Evolutionary conservation across 1,140 invertebrate species (phyloP), one percentile per base, ranked within the genome.

Genomic region (Spodoptera frugiperda): DNA sequence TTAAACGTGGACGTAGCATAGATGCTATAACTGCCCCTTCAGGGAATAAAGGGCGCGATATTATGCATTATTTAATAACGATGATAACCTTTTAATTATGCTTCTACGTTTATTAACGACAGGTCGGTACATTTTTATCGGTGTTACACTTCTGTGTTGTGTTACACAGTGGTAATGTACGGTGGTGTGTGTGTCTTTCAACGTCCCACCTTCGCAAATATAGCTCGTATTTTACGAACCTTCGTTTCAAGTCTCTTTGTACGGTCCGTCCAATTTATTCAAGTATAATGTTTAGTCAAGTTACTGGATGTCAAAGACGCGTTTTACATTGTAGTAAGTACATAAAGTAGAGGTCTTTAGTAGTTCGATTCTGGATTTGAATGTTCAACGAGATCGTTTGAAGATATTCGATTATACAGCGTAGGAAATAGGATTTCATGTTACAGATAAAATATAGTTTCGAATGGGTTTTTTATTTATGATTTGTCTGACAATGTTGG

Each of bases 271-370:
- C 59, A 63, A 63, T 63, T 63, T 63, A 44, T 63, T 63, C 59
- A 63, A 63, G 59, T 63, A 63, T 63, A 39, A 63, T 63, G 59
- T 63, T 63, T 63, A 63, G 59, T 63, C 59, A 44, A 63, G 30
- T 44, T 63, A 63, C 33, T 63, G 33, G 15, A 63, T 44, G 33
- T 63, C 59, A 63, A 44, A 63, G 59, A 44, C 33, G 57, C 57
- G 59, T 63, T 63, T 63, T 44, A 63, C 59, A 63, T 44, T 63
- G 59, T 63, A 15, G n/a, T 17, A 44, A 19, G 59, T 63, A 63
- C 30, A 44, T 61, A 63, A 39, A 61, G 57, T 44, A 61, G 33
- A 44, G 33, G 30, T 63, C 59, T 46, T 63, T 63, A 63, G 59
- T 44, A 10, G 30, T 53, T 53, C 33, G 30, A 39, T n/a, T 25